Evolutionary conservation across 2,888 invertebrate species (phyloP), one percentile per base, ranked within the genome.

Genomic region (Tipula helvola): DNA sequence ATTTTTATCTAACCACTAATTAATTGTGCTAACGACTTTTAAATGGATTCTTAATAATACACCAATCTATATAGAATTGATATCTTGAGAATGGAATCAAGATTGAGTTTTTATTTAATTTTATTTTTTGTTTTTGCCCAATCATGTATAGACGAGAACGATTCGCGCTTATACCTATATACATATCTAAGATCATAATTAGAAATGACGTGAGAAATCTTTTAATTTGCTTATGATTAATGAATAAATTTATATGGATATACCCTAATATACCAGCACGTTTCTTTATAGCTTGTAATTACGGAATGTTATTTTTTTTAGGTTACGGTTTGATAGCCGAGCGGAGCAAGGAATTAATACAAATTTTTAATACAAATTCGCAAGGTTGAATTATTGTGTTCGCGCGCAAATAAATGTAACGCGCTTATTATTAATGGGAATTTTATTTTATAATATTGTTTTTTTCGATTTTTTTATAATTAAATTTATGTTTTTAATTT

Each of bases 11-110:
- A 71, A 71, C 71, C 71, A 71, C 28, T 71, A 71, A 71, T 71
- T 71, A 71, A 71, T 71, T 71, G 71, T 71, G 71, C 71, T 71
- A 71, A 71, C 71, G 71, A 71, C 71, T 71, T 71, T 71, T 71
- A 71, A 71, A 71, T 71, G 71, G 71, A 71, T 71, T 71, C 71
- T 71, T 71, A 71, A 71, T 71, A 71, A 71, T 71, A 71, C 10
- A 71, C 71, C 71, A 28, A 71, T 71, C 71, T 71, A 71, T 28
- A 28, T 28, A 71, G 71, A 71, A 71, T 71, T 71, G 71, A 71
- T 71, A 71, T 71, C 71, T 71, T 71, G 1, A 71, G 28, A 71
- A 71, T 71, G 71, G 28, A 71, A 71, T 71, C 71, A 71, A 71
- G 28, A 71, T 71, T 7, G 28, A 57, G 18, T 16, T 2, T 57